Evolutionary conservation across 2,113 vertebrate genomes (phyloP).

Genomic region (Nothocercus nigrocapillus): DNA sequence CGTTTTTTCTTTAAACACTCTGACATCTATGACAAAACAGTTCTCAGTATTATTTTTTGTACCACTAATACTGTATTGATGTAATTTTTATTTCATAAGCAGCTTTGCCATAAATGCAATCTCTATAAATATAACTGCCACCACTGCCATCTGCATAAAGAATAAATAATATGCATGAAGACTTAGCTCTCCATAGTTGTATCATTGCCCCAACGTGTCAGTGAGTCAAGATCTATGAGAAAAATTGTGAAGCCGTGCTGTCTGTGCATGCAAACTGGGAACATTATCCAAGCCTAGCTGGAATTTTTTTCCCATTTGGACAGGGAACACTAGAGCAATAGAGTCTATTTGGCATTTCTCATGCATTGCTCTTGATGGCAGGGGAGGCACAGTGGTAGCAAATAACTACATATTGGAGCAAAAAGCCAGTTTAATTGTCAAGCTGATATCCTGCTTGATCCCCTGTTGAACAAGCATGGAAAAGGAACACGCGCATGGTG

Average conservation of each 20-base stretch:
- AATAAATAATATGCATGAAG: neutral
- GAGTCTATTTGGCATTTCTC: neutral
- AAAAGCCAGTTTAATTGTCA: neutral
- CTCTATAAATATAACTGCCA: neutral
- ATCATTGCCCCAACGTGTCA: neutral
- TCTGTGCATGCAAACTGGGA: neutral
- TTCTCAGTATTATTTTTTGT: neutral
- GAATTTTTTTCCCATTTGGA: neutral
- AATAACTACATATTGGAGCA: neutral
- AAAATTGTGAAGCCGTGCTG: neutral
- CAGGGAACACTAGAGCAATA: neutral
- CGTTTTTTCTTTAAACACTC: neutral
- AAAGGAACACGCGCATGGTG: neutral
- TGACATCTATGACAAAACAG: slow-evolving; percentile 8
- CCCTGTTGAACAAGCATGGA: neutral
- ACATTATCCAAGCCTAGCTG: neutral
- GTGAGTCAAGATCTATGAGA: neutral
- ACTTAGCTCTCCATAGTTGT: neutral
- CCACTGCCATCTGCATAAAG: neutral
- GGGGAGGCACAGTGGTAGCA: neutral
- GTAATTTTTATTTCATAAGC: neutral
- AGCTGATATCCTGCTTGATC: neutral
- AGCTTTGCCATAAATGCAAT: neutral
- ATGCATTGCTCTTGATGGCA: neutral
- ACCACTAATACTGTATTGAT: neutral